Evolutionary conservation across 2,797 vertebrate genomes (phyloP).

Genomic region (Morelia viridis): DNA sequence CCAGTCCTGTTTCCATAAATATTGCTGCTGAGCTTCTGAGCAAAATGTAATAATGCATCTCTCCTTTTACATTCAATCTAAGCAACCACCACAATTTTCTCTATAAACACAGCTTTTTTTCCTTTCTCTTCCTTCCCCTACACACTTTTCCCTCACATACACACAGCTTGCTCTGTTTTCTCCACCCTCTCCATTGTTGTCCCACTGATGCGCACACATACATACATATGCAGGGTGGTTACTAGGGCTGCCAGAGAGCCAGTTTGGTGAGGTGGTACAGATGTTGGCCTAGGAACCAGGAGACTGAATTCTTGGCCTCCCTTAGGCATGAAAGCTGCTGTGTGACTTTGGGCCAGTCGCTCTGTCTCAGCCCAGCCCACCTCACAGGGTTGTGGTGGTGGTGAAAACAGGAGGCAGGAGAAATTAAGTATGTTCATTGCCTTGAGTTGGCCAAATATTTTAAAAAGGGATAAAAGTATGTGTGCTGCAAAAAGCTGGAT

Average conservation of each 20-base stretch:
- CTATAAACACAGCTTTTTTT: too few relatives aligned
- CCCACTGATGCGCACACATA: neutral
- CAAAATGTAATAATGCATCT: too few relatives aligned
- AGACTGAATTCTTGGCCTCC: neutral
- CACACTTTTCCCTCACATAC: too few relatives aligned
- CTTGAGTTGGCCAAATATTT: neutral
- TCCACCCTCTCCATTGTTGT: neutral
- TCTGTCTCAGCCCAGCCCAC: neutral
- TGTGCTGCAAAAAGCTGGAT: neutral
- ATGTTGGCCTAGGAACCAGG: neutral
- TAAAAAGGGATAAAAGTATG: neutral
- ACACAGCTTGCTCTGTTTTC: too few relatives aligned
- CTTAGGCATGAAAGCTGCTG: neutral
- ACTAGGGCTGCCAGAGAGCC: neutral
- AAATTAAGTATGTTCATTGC: neutral
- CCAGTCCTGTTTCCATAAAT: too few relatives aligned
- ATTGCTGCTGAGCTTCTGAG: too few relatives aligned
- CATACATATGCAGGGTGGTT: neutral
- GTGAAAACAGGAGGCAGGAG: neutral
- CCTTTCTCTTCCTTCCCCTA: too few relatives aligned
- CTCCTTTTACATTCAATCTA: too few relatives aligned
- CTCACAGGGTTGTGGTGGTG: neutral
- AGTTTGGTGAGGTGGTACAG: neutral
- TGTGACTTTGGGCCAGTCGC: neutral
- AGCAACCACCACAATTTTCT: too few relatives aligned